These are phyloP conservation scores for Drosophila murphyi DNA, from an alignment of 1,140 invertebrate genomes.

Conservation along the genomic window DNA sequence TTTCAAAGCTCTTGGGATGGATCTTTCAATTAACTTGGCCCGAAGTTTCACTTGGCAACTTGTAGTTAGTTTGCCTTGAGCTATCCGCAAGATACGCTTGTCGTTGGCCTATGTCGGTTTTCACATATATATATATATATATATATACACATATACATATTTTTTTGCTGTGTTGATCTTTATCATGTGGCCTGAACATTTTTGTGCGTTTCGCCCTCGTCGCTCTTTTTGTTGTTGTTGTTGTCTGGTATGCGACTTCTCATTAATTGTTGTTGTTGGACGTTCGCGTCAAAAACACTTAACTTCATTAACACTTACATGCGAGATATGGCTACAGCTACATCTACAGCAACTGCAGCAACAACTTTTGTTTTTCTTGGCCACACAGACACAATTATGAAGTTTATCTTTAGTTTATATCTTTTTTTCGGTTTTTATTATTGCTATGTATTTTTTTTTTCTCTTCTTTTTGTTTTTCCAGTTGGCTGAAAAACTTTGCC, in stretches of 20 bases:
- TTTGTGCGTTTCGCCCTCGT: slow-evolving; percentile 55
- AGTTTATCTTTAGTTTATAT: slow-evolving; percentile 79
- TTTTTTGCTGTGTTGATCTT: slow-evolving; percentile 72
- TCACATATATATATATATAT: neutral
- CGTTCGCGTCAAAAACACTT: slow-evolving; percentile 78
- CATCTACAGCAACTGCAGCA: slow-evolving; percentile 30
- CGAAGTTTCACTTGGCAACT: slow-evolving; percentile 34
- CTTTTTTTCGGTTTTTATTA: slow-evolving; percentile 35
- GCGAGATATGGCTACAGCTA: slow-evolving; percentile 60
- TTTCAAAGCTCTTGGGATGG: slow-evolving; percentile 14
- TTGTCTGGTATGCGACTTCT: slow-evolving; percentile 69
- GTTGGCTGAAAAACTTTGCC: slow-evolving; percentile 43
- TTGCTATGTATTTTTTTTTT: slow-evolving; percentile 16
- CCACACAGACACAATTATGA: slow-evolving; percentile 78
- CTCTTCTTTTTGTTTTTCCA: slow-evolving; percentile 8
- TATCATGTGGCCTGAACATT: slow-evolving; percentile 62
- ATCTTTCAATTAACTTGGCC: slow-evolving; percentile 43
- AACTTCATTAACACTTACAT: slow-evolving; percentile 83
- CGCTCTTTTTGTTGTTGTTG: slow-evolving; percentile 8
- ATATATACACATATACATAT: slow-evolving; percentile 7
- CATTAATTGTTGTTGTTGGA: slow-evolving; percentile 74
- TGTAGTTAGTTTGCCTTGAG: slow-evolving; percentile 34
- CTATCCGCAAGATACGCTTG: slow-evolving; percentile 27
- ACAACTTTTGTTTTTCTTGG: slow-evolving; percentile 61
- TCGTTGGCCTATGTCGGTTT: slow-evolving; percentile 40